Evolutionary conservation across 2,113 vertebrate genomes (phyloP).

Genomic region (Crotalus viridis): DNA sequence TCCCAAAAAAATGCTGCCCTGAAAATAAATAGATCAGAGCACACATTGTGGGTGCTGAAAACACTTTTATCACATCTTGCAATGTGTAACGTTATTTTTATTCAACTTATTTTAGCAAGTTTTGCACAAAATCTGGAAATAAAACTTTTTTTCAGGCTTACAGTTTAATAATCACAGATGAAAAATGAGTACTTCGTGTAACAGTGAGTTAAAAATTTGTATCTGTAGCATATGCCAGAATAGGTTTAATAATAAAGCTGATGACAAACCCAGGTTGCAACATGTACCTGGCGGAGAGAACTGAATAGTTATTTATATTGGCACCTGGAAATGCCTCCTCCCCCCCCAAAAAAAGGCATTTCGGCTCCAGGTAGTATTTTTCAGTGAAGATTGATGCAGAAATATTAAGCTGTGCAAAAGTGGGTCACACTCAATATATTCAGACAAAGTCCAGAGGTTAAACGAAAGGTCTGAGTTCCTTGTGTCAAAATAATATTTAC

Average conservation of each 20-base stretch:
- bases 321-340: not conserved
- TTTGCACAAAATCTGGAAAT: not conserved
- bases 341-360: not conserved
- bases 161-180: not conserved
- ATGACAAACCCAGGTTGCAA: not conserved
- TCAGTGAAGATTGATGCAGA: not conserved
- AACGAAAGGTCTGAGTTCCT: constrained; percentile 20
- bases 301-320: not conserved
- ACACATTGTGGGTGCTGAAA: not conserved
- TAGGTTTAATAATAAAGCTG: not conserved
- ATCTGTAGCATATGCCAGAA: not conserved
- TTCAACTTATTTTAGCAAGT: not conserved
- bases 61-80: not conserved
- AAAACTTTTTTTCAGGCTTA: not conserved
- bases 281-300: not conserved
- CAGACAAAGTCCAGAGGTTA: constrained; percentile 18
- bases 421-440: not conserved
- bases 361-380: not conserved
- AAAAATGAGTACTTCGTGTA: not conserved
- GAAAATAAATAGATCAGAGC: not conserved
- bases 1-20: not conserved
- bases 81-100: not conserved
- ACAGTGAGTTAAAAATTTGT: not conserved
- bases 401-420: constrained; percentile 9
- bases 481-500: constrained; percentile 34